These are phyloP conservation scores for Glaucomys volans DNA, from an alignment of 2,113 vertebrate genomes.

Conservation along the genomic window DNA sequence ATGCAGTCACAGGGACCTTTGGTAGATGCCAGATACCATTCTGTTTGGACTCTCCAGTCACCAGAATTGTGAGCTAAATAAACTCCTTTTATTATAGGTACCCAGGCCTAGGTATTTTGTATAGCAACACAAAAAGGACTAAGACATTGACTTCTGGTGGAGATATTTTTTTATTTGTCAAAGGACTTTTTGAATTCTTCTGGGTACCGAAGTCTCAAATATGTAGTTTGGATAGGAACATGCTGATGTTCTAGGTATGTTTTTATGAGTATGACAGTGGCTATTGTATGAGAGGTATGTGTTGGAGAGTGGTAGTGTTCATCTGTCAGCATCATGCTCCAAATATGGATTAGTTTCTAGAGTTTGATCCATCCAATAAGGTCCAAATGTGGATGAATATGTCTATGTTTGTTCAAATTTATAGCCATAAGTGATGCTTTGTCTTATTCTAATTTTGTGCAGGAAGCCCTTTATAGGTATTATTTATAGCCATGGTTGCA, in stretches of 20 bases:
- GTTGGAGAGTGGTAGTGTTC: background rate
- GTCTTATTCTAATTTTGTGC: background rate
- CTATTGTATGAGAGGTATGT: background rate
- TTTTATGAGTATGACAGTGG: slow-evolving; percentile 32
- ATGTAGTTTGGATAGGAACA: background rate
- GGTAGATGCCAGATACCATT: background rate
- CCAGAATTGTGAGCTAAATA: background rate
- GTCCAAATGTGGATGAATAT: slow-evolving; percentile 25
- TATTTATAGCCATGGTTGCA: slow-evolving; percentile 52
- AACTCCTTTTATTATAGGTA: background rate
- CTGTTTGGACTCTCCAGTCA: background rate
- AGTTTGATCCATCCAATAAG: slow-evolving; percentile 9
- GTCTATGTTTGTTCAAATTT: background rate
- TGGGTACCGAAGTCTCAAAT: background rate
- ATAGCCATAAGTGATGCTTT: background rate
- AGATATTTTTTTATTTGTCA: slow-evolving; percentile 66
- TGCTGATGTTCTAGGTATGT: slow-evolving; percentile 39
- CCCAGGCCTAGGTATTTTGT: background rate
- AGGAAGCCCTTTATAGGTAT: slow-evolving; percentile 6
- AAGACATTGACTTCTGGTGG: background rate
- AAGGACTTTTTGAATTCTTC: slow-evolving; percentile 7
- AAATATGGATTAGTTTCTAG: background rate
- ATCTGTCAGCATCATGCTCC: background rate
- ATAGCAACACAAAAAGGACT: background rate
- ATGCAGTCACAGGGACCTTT: background rate